These are phyloP conservation scores for Galeopsomyia nigrocyanea DNA, from an alignment of 2,888 invertebrate genomes.

Conservation along the genomic window DNA sequence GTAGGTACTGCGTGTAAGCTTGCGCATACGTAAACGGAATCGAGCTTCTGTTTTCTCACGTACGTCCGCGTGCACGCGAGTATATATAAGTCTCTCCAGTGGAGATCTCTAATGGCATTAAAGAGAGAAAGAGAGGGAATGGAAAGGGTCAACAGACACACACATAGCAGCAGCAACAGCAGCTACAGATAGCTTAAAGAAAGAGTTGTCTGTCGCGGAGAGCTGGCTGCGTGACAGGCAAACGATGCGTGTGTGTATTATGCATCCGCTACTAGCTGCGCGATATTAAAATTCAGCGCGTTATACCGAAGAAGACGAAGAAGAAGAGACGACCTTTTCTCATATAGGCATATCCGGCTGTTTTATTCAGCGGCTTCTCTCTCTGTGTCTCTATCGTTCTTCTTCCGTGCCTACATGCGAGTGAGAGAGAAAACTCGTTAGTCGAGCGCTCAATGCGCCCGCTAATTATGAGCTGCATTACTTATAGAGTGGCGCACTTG, in stretches of 20 bases:
- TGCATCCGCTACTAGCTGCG: constrained; percentile 16
- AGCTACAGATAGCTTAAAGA: neutral
- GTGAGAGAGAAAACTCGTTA: constrained; percentile 59
- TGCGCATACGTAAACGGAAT: constrained; percentile 1
- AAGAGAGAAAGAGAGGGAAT: constrained; percentile 16
- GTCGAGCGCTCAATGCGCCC: constrained; percentile 54
- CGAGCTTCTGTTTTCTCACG: constrained; percentile 8
- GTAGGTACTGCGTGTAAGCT: neutral
- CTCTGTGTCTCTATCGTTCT: no score
- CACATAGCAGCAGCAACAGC: neutral
- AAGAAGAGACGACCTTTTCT: constrained; percentile 22
- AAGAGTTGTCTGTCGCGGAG: constrained; percentile 8
- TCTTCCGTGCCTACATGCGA: no score
- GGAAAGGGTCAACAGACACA: constrained; percentile 18
- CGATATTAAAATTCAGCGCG: neutral
- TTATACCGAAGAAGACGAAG: no score
- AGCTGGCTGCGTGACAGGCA: constrained; percentile 25
- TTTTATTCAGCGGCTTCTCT: no score
- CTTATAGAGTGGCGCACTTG: constrained; percentile 54
- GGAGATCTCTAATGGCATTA: constrained; percentile 20
- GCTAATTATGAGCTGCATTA: constrained; percentile 64
- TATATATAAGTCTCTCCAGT: no score
- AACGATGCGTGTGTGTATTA: constrained; percentile 9
- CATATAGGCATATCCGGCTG: constrained; percentile 1
- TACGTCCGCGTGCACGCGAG: neutral